Evolutionary conservation across 1,140 invertebrate species (phyloP), one percentile per base, ranked within the genome.

Genomic region (Macrocentrus cingulum): DNA sequence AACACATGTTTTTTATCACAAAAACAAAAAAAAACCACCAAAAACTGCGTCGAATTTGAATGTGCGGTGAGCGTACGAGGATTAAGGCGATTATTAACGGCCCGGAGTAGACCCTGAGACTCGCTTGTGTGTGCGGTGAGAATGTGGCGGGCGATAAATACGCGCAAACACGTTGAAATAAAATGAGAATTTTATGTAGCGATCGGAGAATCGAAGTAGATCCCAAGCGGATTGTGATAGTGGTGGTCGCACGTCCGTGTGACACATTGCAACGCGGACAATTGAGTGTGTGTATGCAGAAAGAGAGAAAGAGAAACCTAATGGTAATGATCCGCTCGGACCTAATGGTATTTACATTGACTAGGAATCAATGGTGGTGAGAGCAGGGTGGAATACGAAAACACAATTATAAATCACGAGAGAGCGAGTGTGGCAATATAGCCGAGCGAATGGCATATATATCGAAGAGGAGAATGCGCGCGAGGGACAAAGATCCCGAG

Each of bases 21-120:
- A n/a, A n/a, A n/a, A n/a, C n/a, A n/a, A n/a, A n/a, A n/a, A n/a
- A n/a, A n/a, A n/a, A n/a, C n/a, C n/a, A n/a, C n/a, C n/a, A n/a
- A n/a, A n/a, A n/a, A n/a, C n/a, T n/a, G n/a, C n/a, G n/a, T n/a
- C n/a, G n/a, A n/a, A n/a, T n/a, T n/a, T n/a, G n/a, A n/a, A n/a
- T n/a, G n/a, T n/a, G n/a, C n/a, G n/a, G n/a, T n/a, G n/a, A n/a
- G n/a, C 59, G 58, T 58, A 59, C 58, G 55, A 56, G 72, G 71
- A 74, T 74, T 74, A 74, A 72, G 68, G 67, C 66, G 67, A 70
- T 74, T 74, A 74, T 74, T 74, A 74, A 74, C 70, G 67, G 70
- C 45, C 63, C 66, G 64, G 63, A 66, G 62, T 62, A 64, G 25
- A 41, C 41, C 37, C 63, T 63, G 68, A 70, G 69, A 71, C 71